These are phyloP conservation scores for Pinna nobilis DNA, from an alignment of 1,140 invertebrate genomes.

Conservation along the genomic window DNA sequence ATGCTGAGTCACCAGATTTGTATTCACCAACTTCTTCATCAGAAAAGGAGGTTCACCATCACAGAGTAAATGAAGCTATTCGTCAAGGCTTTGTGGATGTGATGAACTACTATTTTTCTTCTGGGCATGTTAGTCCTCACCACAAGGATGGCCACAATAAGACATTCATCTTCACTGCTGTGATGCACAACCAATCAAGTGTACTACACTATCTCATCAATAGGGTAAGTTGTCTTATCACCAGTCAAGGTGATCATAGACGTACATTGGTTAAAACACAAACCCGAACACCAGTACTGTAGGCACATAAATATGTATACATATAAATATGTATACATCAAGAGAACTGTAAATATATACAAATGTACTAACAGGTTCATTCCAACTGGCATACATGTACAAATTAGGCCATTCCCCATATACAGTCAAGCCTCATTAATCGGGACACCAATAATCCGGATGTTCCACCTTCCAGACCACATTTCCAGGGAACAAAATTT, in stretches of 20 bases:
- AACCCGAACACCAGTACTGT: background rate
- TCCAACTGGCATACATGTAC: too few relatives aligned
- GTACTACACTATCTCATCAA: slow-evolving; percentile 67
- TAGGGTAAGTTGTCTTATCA: slow-evolving; percentile 54
- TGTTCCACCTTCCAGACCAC: too few relatives aligned
- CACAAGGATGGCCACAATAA: slow-evolving; percentile 60
- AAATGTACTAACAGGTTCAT: too few relatives aligned
- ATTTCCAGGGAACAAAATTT: too few relatives aligned
- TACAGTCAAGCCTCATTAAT: too few relatives aligned
- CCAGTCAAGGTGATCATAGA: background rate
- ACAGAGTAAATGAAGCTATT: slow-evolving; percentile 63
- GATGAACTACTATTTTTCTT: slow-evolving; percentile 68
- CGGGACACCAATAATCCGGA: too few relatives aligned
- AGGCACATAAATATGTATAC: too few relatives aligned
- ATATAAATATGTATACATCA: background rate
- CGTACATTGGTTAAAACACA: background rate
- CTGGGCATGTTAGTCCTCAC: slow-evolving; percentile 55
- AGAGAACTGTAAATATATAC: too few relatives aligned
- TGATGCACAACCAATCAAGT: slow-evolving; percentile 68
- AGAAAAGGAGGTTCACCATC: slow-evolving; percentile 47
- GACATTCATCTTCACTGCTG: slow-evolving; percentile 69
- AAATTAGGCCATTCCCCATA: too few relatives aligned
- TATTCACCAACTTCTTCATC: slow-evolving; percentile 34
- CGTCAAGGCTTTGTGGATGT: slow-evolving; percentile 70
- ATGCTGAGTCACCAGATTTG: slow-evolving; percentile 29